Percentiles rank a stretch among this genome's conserved stretches.
phyloP scores from a whole-genome alignment of 2,113 vertebrate species.

The Charadrius vociferus region DNA sequence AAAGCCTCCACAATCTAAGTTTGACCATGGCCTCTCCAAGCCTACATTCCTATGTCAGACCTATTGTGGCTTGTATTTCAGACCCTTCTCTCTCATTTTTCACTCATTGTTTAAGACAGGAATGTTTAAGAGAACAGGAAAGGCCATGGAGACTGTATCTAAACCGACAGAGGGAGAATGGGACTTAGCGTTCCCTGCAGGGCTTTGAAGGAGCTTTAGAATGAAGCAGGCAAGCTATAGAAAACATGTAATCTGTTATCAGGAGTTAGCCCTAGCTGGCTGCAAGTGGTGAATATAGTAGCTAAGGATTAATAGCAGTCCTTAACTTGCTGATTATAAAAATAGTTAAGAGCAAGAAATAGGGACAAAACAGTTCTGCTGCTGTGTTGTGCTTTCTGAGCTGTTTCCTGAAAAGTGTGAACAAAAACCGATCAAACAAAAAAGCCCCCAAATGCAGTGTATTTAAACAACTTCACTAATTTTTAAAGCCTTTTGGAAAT shows the following conservation, averaged over 20 bases:
- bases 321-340: not conserved
- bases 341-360: not conserved
- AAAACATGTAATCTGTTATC: not conserved
- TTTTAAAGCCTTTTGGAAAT: not conserved
- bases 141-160: not conserved
- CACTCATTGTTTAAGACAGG: not conserved
- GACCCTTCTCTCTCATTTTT: not conserved
- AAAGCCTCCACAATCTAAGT: not conserved
- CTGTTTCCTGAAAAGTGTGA: not conserved
- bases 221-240: not conserved
- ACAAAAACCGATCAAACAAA: not conserved
- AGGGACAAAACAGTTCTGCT: not conserved
- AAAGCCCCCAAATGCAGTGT: not conserved
- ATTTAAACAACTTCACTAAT: not conserved
- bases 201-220: not conserved
- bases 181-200: not conserved
- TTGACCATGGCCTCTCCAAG: not conserved
- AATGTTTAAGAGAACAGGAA: not conserved
- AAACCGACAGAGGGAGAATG: not conserved
- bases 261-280: not conserved
- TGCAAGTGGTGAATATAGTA: not conserved
- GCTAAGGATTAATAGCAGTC: not conserved
- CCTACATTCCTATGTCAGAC: not conserved
- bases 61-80: not conserved
- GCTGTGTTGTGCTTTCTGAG: not conserved